These are phyloP conservation scores for Mormyrops attenuatus DNA, from an alignment of 2,797 vertebrate species.

Conservation along the genomic window DNA sequence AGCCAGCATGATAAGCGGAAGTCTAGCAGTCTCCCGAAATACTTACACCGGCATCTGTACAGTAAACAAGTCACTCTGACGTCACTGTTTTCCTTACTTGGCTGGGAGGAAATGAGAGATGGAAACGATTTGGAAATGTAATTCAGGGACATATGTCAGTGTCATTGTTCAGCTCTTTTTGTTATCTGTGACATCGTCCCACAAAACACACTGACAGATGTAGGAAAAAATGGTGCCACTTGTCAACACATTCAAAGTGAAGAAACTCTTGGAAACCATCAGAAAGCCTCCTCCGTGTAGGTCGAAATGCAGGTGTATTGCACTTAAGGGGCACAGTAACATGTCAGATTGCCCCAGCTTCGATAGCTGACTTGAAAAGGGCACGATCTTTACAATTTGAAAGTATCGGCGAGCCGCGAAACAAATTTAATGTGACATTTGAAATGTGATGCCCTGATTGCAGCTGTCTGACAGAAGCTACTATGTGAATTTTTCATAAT, in stretches of 20 bases:
- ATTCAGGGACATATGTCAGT: constrained; percentile 21
- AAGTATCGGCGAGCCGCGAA: not conserved
- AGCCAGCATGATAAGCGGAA: not conserved
- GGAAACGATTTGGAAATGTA: constrained; percentile 11
- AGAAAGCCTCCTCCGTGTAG: not conserved
- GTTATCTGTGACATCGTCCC: constrained; percentile 4
- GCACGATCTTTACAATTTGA: not conserved
- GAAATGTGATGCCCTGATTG: not conserved
- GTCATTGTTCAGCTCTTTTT: constrained; percentile 8
- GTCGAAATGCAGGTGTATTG: not conserved
- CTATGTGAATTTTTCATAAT: not conserved
- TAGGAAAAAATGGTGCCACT: not conserved
- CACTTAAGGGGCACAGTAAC: not conserved
- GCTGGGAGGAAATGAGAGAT: constrained; percentile 17
- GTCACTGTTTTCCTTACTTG: not conserved
- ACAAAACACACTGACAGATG: constrained; percentile 11
- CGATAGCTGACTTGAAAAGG: not conserved
- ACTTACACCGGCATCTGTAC: not conserved
- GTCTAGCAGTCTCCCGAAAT: not conserved
- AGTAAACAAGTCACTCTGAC: constrained; percentile 4
- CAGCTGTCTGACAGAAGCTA: not conserved
- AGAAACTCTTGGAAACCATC: constrained; percentile 3
- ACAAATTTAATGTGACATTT: constrained; percentile 12
- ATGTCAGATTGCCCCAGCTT: constrained; percentile 11
- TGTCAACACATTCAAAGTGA: not conserved